Evolutionary conservation across 2,113 vertebrate genomes (phyloP).

Genomic region (Electrona antarctica): DNA sequence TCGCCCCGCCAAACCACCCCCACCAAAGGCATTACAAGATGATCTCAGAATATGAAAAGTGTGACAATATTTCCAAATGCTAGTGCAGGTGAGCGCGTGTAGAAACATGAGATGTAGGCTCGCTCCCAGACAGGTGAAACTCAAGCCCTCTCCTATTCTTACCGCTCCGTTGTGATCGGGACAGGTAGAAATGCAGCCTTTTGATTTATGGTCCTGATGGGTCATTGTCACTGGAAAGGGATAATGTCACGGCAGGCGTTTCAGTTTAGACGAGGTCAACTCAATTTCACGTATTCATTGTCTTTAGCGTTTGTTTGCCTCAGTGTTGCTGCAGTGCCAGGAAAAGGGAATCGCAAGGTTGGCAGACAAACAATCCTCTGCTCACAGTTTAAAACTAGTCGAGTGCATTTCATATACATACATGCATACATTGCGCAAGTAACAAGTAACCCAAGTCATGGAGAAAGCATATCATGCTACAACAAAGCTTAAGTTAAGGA

Average conservation of each 20-base stretch:
- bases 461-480: not conserved
- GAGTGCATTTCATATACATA: too few species aligned
- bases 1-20: too few species aligned
- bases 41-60: too few species aligned
- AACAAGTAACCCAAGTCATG: not conserved
- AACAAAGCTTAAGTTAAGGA: not conserved
- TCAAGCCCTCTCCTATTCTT: not conserved
- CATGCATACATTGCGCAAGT: too few species aligned
- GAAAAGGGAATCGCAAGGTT: not conserved
- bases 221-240: not conserved
- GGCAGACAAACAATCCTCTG: not conserved
- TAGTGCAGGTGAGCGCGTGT: too few species aligned
- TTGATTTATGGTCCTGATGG: not conserved
- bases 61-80: too few species aligned
- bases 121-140: not conserved
- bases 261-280: not conserved
- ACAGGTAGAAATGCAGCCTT: not conserved
- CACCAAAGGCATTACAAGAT: too few species aligned
- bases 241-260: not conserved
- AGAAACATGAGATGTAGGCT: not conserved
- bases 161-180: not conserved
- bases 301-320: not conserved
- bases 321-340: not conserved
- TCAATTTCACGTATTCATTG: not conserved
- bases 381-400: not conserved